Evolutionary conservation across 2,888 invertebrate genomes (phyloP).

Genomic region (Chrysolina americana): DNA sequence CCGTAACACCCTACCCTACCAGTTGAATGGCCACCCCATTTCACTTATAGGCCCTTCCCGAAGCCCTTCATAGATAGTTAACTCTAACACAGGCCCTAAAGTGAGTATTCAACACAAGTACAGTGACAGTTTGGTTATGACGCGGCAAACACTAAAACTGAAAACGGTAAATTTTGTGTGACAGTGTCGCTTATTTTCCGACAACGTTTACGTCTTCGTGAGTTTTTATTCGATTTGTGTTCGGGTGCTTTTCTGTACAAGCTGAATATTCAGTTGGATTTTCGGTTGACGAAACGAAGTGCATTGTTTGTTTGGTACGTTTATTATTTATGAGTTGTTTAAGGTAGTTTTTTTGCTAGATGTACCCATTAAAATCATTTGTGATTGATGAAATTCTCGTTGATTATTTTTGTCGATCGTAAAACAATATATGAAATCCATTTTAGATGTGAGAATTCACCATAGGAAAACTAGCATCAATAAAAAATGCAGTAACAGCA

Average conservation of each 20-base stretch:
- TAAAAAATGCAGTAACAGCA: too few species aligned
- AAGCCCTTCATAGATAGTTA: constrained; percentile 24
- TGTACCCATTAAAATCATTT: not conserved
- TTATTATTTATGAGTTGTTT: not conserved
- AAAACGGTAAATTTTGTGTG: constrained; percentile 19
- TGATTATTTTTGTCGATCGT: too few species aligned
- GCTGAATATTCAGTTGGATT: constrained; percentile 1
- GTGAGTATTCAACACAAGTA: constrained; percentile 22
- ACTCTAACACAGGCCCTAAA: constrained; percentile 23
- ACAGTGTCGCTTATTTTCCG: constrained; percentile 20
- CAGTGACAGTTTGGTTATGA: constrained; percentile 24
- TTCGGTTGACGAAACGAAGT: not conserved
- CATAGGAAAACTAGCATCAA: too few species aligned
- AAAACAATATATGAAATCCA: too few species aligned
- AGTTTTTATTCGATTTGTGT: constrained; percentile 11
- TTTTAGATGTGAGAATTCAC: too few species aligned
- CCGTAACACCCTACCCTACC: constrained; percentile 19
- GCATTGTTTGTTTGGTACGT: not conserved
- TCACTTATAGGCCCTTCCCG: constrained; percentile 16
- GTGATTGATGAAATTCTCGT: too few species aligned
- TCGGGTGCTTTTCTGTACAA: not conserved
- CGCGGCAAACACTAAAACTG: constrained; percentile 16
- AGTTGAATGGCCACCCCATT: constrained; percentile 28
- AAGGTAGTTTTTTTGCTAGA: not conserved
- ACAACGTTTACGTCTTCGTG: constrained; percentile 9